Base-by-base conservation (phyloP, 2,888 invertebrate species). In the Noctua janthina region DNA sequence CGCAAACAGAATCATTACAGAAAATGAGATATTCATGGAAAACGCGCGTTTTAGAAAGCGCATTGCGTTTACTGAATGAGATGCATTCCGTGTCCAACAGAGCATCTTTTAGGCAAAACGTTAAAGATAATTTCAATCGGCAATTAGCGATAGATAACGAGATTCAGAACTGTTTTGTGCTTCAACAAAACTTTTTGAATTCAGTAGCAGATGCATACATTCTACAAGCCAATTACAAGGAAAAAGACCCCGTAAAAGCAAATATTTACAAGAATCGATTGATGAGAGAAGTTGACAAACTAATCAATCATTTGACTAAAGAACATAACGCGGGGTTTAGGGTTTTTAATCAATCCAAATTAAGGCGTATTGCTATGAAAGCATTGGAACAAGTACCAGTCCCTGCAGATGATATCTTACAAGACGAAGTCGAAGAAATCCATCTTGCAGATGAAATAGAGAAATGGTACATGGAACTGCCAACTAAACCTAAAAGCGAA, bases 401-500 rank as follows among this genome's bases (percentile, higher is more conserved):
- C 68, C 94, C 95, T 35, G 85, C 86, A 49, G 87, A 92, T 51
- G 89, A 92, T 54, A 83, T 88, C 20, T 83, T 95, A 39, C 88
- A 89, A 80, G 90, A 93, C 46, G 93, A 94, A 88, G 92, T 92
- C 3, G 92, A 95, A 82, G 93, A 94, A 89, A 92, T 95, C 51
- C 88, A 93, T 76, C 82, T 95, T 76, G 92, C 91, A 39, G 88
- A 93, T 29, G 95, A 94, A 87, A 90, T 96, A 23, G 92, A 94
- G 43, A 88, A 92, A 69, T 95, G 94, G 94, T 93, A 93, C 79
- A 90, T 87, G 46, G 91, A 91, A 74, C 88, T 95, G 62, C 94
- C 94, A 11, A 81, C 91, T 0, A 62, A 76, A 23, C 83, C 89
- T 56, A 67, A 83, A 54, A 90, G 91, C 49, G 86, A 87, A 59